Base-by-base conservation (phyloP, 2,113 vertebrate genomes). In the Saccopteryx leptura region DNA sequence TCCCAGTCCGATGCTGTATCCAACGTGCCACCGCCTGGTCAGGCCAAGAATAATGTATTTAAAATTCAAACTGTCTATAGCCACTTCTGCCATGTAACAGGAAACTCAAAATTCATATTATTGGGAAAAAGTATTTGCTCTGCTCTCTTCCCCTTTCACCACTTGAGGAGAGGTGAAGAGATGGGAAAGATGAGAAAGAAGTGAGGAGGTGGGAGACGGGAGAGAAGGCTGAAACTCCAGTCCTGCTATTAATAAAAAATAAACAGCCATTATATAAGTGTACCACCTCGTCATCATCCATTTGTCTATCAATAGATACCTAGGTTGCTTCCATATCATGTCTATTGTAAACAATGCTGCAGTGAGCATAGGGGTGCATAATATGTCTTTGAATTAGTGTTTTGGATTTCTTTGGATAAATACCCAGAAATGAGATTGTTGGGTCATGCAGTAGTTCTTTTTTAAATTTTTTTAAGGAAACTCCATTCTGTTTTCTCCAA, bases 41-140 rank as follows among this genome's bases (percentile, higher is more conserved):
- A 39, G 39, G 39, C 39, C 39, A 39, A 39, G 39, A 39, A 39
- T 39, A 85, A 54, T 80, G 31, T 11, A 83, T 24, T 89, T 94
- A 85, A 96, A 89, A 90, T 72, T 75, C 76, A 95, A 78, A 78
- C 31, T 50, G 24, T 63, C 12, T 68, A 21, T 10, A 72, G 9
- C 63, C 23, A 79, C 24, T 79, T 95, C 82, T 84, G 24, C 50
- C 18, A 28, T 13, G 31, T 72, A 81, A 82, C 4, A 9, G 7
- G 31, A 78, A 91, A 87, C 56, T 63, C 28, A 82, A 95, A 82
- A 46, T 74, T 28, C 31, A 1, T 12, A 10, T 63, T 56, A 46
- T 4, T 54, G 86, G 72, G 72, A 56, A 89, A 66, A 26, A 9
- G 31, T 18, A 7, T 39, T 82, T 65, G 61, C 21, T 83, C 31